Base-by-base conservation (phyloP, 2,888 invertebrate species). In the Harpagoxenus sublaevis region DNA sequence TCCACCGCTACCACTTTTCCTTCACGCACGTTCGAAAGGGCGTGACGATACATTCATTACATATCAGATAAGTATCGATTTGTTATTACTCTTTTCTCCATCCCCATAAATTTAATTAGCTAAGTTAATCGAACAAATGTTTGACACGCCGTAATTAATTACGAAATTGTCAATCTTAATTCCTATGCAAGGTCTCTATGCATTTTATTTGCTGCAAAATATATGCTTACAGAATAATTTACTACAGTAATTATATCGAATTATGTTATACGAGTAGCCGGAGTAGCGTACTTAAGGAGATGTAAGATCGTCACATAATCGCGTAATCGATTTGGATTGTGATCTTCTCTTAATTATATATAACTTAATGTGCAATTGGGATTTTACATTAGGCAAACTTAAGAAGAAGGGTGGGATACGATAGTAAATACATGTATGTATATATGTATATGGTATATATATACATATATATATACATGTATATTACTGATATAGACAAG, bases 1-100 rank as follows among this genome's bases (percentile, higher is more conserved):
- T 90, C 70, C 87, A 87, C 86, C 74, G 83, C 89, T 89, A 87
- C 81, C 73, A 66, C 70, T 55, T 48, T 65, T 48, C 23, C 3
- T 81, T 62, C 55, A 66, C 78, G 18, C 63, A 74, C 39, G 60
- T 74, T 66, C 35, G 73, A 68, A 48, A 39, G 35, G 15, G 15
- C 66, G 12, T 45, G 31, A 60, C 28, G 18, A 60, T 4, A 53
- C 60, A 60, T 48, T 71, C 18, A 71, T 35, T 73, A 12, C 39
- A 62, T 12, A 48, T 53, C 39, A 39, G 23, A 60, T 18, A 18
- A 57, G 23, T 42, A 60, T 28, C 28, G n/a, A 51, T 3, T 51
- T 35, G 9, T 9, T 65, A 28, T 53, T 39, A 75, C 10, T 51
- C 23, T 53, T 39, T 65, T 51, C 9, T 9, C 62, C 31, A 10